Evolutionary conservation across 2,113 vertebrate species (phyloP), one percentile per base, ranked within the genome.

Genomic region (Myotis brandtii): DNA sequence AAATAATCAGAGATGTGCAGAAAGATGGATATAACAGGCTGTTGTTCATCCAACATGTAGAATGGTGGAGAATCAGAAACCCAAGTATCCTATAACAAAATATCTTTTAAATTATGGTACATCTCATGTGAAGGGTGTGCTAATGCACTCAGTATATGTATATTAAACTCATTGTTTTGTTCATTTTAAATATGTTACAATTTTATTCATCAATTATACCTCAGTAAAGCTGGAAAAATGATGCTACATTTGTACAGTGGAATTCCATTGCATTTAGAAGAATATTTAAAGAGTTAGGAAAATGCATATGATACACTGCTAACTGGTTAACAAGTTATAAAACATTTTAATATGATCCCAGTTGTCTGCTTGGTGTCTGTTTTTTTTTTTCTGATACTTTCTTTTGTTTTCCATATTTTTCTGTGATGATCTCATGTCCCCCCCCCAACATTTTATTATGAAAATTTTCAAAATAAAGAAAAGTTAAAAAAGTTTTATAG

Each of bases 241-340:
- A 76, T 25, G 32, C 32, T 73, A 4, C 10, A 40, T 34, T 20
- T 67, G 0, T 62, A 17, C n/a, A 43, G 46, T 83, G 3, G 32
- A 66, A 50, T 76, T 79, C 23, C 18, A 2, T 64, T 62, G 17
- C 62, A 48, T 86, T 91, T 34, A 48, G 75, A 79, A 89, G 73
- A 92, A 34, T 84, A 50, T 85, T 89, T 70, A 66, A 59, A 85
- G 46, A 89, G 25, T 50, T 76, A 12, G 43, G 79, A 95, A 75
- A 87, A 56, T 64, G 64, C 43, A 86, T 48, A 25, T 54, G 25
- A 66, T 72, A 17, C 20, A 70, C 62, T 80, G 79, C 3, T 81
- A 40, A 40, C n/a, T 50, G n/a, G n/a, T 66, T 23, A 93, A 25
- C 52, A 84, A 40, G 17, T 69, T 93, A 37, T 9, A 93, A 82